phyloP scores from a whole-genome alignment of 2,888 invertebrate species.

The Diaphora mendica region DNA sequence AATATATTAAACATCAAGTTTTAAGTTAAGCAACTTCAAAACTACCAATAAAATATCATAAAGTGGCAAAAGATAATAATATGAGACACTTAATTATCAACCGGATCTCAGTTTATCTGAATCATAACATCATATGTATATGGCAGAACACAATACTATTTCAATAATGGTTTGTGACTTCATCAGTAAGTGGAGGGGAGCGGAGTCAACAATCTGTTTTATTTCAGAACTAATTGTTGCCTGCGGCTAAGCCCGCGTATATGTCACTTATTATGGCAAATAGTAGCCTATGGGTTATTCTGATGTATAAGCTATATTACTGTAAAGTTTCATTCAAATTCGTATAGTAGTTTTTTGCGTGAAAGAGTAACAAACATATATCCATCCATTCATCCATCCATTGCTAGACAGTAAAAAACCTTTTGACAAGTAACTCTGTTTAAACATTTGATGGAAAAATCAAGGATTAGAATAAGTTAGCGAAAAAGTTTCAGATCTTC shows the following conservation, averaged over 20 bases:
- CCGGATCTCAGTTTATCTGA: slow-evolving; percentile 18
- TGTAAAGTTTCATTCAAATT: too few relatives aligned
- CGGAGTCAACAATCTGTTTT: not conserved
- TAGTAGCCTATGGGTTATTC: too few relatives aligned
- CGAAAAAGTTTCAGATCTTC: too few relatives aligned
- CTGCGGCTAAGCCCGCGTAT: too few relatives aligned
- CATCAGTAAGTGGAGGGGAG: not conserved
- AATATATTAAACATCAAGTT: slow-evolving; percentile 10
- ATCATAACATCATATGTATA: not conserved
- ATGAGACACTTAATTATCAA: slow-evolving; percentile 7
- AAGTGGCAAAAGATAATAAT: slow-evolving; percentile 13
- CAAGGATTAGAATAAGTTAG: not conserved
- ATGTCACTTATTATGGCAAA: too few relatives aligned
- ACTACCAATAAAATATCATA: slow-evolving; percentile 6
- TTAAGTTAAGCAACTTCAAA: slow-evolving; percentile 14
- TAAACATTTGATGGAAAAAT: not conserved
- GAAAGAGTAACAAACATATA: too few relatives aligned
- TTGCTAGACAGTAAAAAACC: not conserved
- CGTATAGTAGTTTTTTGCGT: too few relatives aligned
- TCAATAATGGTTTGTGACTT: not conserved
- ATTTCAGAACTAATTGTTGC: too few relatives aligned
- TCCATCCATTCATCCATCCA: too few relatives aligned
- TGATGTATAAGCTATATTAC: too few relatives aligned
- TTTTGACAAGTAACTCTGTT: not conserved
- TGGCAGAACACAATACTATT: not conserved